Percentiles rank a stretch among this genome's conserved stretches.
phyloP scores from a whole-genome alignment of 2,113 vertebrate genomes.

The Anas platyrhynchos region DNA sequence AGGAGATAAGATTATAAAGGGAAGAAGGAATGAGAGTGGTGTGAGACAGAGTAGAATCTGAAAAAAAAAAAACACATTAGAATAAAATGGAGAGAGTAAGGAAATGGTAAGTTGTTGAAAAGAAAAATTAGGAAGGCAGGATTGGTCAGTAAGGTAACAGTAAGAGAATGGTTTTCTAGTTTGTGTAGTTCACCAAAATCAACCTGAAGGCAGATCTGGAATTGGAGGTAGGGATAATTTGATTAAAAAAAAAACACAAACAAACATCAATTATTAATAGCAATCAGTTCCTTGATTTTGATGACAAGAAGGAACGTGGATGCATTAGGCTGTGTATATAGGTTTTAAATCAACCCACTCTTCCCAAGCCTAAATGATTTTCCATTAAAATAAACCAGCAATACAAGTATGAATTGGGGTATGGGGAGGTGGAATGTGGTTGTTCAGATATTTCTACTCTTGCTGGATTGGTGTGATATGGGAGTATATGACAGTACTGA shows the following conservation, averaged over 20 bases:
- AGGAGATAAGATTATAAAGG: background rate
- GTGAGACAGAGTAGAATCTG: background rate
- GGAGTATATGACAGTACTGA: background rate
- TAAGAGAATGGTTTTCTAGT: background rate
- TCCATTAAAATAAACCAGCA: background rate
- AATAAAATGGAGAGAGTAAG: background rate
- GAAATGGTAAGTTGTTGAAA: background rate
- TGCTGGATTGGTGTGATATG: background rate
- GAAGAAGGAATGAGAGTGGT: background rate
- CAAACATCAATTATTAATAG: background rate
- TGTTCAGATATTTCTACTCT: background rate
- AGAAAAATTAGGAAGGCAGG: background rate
- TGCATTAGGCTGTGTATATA: background rate
- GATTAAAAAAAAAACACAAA: background rate
- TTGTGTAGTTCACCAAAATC: no score
- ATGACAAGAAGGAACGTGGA: background rate
- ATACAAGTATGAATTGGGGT: background rate
- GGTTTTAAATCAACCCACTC: background rate
- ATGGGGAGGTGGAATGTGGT: accelerated
- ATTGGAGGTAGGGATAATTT: background rate
- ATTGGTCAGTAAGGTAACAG: background rate
- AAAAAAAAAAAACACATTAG: background rate
- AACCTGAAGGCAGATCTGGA: background rate
- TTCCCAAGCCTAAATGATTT: background rate
- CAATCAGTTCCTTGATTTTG: background rate